Percentiles rank a stretch among this genome's conserved stretches.
phyloP scores from a whole-genome alignment of 2,888 invertebrate species.

The Tipula lateralis region DNA sequence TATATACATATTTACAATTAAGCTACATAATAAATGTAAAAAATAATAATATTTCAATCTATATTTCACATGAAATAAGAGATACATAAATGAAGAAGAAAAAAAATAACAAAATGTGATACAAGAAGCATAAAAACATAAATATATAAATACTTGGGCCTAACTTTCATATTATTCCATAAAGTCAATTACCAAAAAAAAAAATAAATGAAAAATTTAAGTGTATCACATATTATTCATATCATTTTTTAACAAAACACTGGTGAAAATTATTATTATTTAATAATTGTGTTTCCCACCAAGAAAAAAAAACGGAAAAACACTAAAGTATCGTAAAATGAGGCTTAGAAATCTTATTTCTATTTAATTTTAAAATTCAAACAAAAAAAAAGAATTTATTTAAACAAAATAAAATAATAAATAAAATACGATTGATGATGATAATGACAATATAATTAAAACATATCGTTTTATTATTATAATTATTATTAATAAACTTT shows the following conservation, averaged over 20 bases:
- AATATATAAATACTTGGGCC: constrained; percentile 1
- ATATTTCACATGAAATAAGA: background rate
- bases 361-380: background rate
- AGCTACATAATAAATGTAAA: background rate
- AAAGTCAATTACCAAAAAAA: background rate
- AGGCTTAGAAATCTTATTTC: background rate
- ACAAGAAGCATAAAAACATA: constrained; percentile 19
- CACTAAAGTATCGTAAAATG: background rate
- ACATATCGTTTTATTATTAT: constrained; percentile 24
- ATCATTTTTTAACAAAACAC: background rate
- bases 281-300: background rate
- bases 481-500: background rate
- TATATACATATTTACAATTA: background rate
- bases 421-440: constrained; percentile 8
- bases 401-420: constrained; percentile 25
- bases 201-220: background rate
- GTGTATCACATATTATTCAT: constrained; percentile 1
- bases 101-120: constrained; percentile 20
- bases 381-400: background rate
- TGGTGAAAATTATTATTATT: background rate
- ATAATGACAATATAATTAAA: constrained; percentile 29
- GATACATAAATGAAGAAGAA: background rate
- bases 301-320: background rate
- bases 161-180: constrained; percentile 15
- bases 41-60: background rate